Base-by-base conservation (phyloP, 2,797 vertebrate genomes). In the Phataginus tetradactyla region DNA sequence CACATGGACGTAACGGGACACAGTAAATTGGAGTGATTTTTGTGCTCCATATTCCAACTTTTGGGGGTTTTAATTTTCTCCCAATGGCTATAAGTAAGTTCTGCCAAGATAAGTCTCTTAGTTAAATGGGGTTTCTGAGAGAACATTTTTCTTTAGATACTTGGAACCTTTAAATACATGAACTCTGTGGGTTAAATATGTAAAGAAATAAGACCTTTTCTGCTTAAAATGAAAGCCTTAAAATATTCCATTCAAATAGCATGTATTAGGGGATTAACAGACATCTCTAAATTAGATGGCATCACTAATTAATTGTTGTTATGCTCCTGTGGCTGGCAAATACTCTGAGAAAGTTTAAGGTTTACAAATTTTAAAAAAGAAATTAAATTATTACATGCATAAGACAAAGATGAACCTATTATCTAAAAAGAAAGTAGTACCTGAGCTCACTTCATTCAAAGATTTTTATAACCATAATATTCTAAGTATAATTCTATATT, bases 401-500 rank as follows among this genome's bases (percentile, higher is more conserved):
- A 92, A 91, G 61, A 97, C 72, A 97, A 92, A 95, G 37, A 93
- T 7, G 94, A 23, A 87, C 10, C 42, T 74, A 57, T 75, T 95
- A 92, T 80, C 75, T 92, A 87, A 92, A 97, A 97, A 94, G 49
- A 78, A 97, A 97, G 57, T 75, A 96, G 37, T 92, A 95, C 37
- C 37, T 90, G 34, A 95, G 84, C 83, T 17, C 51, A 96, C 84
- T 72, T 92, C 57, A 68, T 93, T 91, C 27, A 92, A 81, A 96
- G 3, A 72, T 55, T 63, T 96, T 96, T 96, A 95, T 72, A 94
- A 87, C 85, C 86, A 69, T 66, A 93, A 72, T 91, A 97, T 86
- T n/a, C 85, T 78, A 94, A 81, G 96, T 98, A 93, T 91, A 34
- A 94, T 51, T 64, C 92, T 90, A 51, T 45, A 96, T 96, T 96